Base-by-base conservation (phyloP, 2,113 vertebrate species). In the Ursus arctos region DNA sequence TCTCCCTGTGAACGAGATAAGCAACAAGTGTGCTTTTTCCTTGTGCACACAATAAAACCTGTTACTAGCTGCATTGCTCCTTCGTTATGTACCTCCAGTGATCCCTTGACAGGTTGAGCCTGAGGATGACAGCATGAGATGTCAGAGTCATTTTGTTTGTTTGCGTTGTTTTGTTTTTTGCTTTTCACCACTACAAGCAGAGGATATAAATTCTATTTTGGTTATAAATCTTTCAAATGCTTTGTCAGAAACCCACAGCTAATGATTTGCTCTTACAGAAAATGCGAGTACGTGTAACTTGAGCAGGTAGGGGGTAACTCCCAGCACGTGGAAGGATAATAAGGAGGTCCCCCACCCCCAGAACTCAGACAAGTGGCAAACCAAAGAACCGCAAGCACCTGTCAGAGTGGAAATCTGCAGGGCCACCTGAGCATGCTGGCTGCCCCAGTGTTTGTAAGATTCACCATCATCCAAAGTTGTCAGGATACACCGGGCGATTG, bases 21-120 rank as follows among this genome's bases (percentile, higher is more conserved):
- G 59, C 33, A 21, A 0, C 6, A 7, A 4, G 33, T 24, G 24
- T 33, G 49, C 85, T 31, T 74, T 85, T 69, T 18, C n/a, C 18
- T 33, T 0, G 4, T 0, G 12, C 8, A 28, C 10, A 9, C 15
- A 8, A 0, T 36, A 0, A 13, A 6, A 19, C 10, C 2, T 8
- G 2, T 7, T 8, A 36, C 51, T 4, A n/a, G 33, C 18, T 65
- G 13, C 63, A 31, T 51, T 18, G 13, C 15, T 21, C n/a, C 80
- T 21, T 11, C 6, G 2, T 33, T 4, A 1, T 0, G 3, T 0
- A 3, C 6, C 28, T 51, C 2, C 4, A 2, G 4, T 2, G 13
- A 3, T n/a, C 40, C 82, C 57, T 8, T 19, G 31, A 7, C 31
- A 22, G 33, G n/a, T 16, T n/a, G 8, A 40, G 40, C 47, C 53